phyloP scores from a whole-genome alignment of 2,888 invertebrate genomes.

The Lasioglossum morio region DNA sequence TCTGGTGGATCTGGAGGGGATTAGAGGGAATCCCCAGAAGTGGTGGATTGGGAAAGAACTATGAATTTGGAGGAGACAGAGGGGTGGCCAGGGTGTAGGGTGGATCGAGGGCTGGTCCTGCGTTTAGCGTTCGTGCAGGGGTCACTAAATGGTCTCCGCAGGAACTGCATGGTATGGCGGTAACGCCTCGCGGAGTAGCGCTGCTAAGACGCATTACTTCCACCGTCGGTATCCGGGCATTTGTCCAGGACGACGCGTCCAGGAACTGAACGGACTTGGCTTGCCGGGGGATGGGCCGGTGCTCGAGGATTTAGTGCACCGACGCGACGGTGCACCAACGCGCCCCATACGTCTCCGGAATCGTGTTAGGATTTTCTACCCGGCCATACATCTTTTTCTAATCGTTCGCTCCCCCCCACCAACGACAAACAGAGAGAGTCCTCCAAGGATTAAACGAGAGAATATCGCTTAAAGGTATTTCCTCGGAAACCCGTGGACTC shows the following conservation, averaged over 20 bases:
- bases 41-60: not conserved
- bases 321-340: constrained; percentile 15
- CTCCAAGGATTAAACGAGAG: constrained; percentile 5
- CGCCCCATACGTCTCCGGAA: constrained; percentile 55
- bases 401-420: not conserved
- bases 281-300: constrained; percentile 42
- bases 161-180: constrained; percentile 55
- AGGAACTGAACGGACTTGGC: constrained; percentile 76
- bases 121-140: constrained; percentile 36
- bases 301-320: constrained; percentile 77
- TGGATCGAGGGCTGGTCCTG: constrained; percentile 34
- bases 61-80: not conserved
- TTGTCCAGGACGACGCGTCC: constrained; percentile 83
- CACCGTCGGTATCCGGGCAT: constrained; percentile 84
- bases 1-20: not conserved
- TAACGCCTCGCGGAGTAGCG: constrained; percentile 64
- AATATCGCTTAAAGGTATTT: constrained; percentile 1
- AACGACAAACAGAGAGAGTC: not conserved
- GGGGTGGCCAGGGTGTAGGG: not conserved
- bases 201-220: constrained; percentile 83
- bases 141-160: constrained; percentile 55
- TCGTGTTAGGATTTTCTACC: constrained; percentile 64
- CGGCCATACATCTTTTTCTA: constrained; percentile 9
- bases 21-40: not conserved
- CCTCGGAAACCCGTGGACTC: constrained; percentile 1